Conservation (phyloP, 2,797 vertebrate genomes). For the Champsocephalus gunnari region DNA sequence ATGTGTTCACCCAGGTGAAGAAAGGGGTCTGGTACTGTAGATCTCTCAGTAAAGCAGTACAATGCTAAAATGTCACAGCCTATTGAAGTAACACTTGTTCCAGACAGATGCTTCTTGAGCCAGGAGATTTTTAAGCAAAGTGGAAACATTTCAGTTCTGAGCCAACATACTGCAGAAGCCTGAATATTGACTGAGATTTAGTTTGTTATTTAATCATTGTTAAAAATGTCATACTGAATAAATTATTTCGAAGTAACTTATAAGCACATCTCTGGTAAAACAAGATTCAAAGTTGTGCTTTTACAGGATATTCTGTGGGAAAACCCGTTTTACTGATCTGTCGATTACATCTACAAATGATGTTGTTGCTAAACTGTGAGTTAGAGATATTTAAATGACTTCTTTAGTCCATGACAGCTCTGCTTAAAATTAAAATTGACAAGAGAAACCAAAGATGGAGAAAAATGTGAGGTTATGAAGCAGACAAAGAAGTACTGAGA, state of each 20-base stretch:
- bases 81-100: constrained; percentile 24
- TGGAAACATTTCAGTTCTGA: constrained; percentile 26
- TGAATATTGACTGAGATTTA: constrained; percentile 18
- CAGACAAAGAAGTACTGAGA: constrained; percentile 4
- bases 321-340: too few relatives aligned
- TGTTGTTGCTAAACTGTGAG: too few relatives aligned
- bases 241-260: too few relatives aligned
- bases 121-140: constrained; percentile 16
- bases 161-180: constrained; percentile 29
- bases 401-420: too few relatives aligned
- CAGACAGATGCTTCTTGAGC: constrained; percentile 20
- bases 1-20: background rate
- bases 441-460: background rate
- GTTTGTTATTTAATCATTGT: too few relatives aligned
- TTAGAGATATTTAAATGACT: too few relatives aligned
- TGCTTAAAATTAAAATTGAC: background rate
- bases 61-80: constrained; percentile 22
- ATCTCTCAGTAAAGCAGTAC: background rate
- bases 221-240: too few relatives aligned
- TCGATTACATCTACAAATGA: too few relatives aligned
- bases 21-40: background rate
- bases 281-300: too few relatives aligned
- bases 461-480: background rate
- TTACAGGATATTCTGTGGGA: too few relatives aligned
- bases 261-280: too few relatives aligned